Base-by-base conservation (phyloP, 2,113 vertebrate species). In the Psophia crepitans region DNA sequence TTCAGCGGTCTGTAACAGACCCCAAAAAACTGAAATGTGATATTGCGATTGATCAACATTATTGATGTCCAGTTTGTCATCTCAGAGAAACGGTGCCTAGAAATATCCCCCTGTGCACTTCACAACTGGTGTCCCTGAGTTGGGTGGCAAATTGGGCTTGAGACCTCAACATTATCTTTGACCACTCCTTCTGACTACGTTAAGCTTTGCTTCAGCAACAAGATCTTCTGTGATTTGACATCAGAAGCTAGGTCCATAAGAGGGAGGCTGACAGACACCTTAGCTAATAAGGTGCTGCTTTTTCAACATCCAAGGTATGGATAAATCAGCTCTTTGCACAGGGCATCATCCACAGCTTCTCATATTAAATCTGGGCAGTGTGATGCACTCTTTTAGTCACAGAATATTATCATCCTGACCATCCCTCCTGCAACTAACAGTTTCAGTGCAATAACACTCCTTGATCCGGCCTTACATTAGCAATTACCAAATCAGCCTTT, bases 401-500 rank as follows among this genome's bases (percentile, higher is more conserved):
- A 84, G 56, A 58, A 23, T 35, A 44, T 12, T 92, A 32, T 35
- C 46, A 17, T 79, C 33, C 73, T 90, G 54, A 87, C 53, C 43
- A 88, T 79, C 30, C 8, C 28, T 73, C 19, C 44, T 76, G 35
- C 33, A 66, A 33, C 71, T 90, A 92, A 80, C 41, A 27, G 26
- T 66, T 96, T 96, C 87, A 94, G 76, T 75, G 73, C 76, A 87
- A 21, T 61, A 82, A 94, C 76, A 84, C 37, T 33, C 12, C 44
- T 56, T 69, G 48, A 95, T 95, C 61, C 14, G 4, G 17, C 70
- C 77, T 87, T 87, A 78, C 18, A 13, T 83, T 74, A 90, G 60
- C 37, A 91, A 93, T 89, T 95, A 82, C 56, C 39, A 85, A 85
- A 92, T 88, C 78, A 97, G 49, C 41, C 71, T 97, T 96, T 89